A percentile compares a stretch with the other conserved stretches of the same genome.
These are phyloP conservation scores for Dryadula phaetusa DNA, from an alignment of 2,888 invertebrate species.

Conservation along the genomic window DNA sequence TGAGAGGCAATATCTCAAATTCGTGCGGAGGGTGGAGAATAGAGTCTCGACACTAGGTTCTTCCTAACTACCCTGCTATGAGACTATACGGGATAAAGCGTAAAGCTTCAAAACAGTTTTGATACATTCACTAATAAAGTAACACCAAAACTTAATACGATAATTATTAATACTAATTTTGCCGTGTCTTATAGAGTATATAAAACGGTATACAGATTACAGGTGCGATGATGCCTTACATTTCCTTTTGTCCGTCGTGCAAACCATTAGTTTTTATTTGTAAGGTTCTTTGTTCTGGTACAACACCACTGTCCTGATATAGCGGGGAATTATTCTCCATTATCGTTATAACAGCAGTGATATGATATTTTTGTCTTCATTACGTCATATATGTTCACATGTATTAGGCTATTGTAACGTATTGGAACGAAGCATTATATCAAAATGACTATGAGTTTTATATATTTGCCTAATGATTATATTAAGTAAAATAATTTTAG, in stretches of 20 bases:
- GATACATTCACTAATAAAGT: too few species aligned
- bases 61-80: too few species aligned
- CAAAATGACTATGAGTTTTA: too few species aligned
- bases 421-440: too few species aligned
- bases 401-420: background rate
- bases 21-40: too few species aligned
- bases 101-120: too few species aligned
- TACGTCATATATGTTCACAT: background rate
- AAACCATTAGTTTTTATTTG: conserved; percentile 54
- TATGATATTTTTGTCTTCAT: conserved; percentile 31
- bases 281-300: conserved; percentile 49
- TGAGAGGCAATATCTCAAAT: too few species aligned
- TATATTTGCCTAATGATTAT: too few species aligned
- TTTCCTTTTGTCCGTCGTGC: conserved; percentile 52
- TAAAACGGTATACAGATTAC: conserved; percentile 49
- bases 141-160: background rate
- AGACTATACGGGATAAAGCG: too few species aligned
- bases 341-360: conserved; percentile 48
- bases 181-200: conserved; percentile 37
- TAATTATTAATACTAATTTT: background rate
- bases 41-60: too few species aligned
- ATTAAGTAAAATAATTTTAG: too few species aligned
- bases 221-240: conserved; percentile 50
- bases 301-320: conserved; percentile 48
- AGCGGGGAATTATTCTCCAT: conserved; percentile 52